Evolutionary conservation across 2,888 invertebrate genomes (phyloP), one percentile per base, ranked within the genome.

Genomic region (Andrena bucephala): DNA sequence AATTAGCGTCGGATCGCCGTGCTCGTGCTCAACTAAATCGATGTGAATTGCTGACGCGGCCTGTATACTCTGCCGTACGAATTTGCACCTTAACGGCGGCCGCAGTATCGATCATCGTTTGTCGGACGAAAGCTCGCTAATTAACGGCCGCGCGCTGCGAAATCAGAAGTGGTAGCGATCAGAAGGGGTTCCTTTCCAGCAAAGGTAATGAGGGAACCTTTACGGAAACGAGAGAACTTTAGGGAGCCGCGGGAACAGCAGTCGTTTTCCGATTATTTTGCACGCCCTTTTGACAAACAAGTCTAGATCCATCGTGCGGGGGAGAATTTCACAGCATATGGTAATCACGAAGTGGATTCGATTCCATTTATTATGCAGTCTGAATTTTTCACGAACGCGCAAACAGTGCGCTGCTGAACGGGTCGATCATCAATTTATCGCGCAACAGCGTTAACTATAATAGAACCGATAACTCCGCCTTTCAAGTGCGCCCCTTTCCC

Each of bases 1-100:
- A 87, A 87, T 87, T 87, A 87, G 85, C 71, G 81, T 70, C 27
- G 77, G 75, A 81, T 86, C 81, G 85, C 16, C 65, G 68, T 63
- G 54, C 60, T 59, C 29, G 60, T 42, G 52, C 42, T 20, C 57
- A 67, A 81, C 62, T 76, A 68, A 86, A 84, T 80, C 82, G 86
- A 78, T 81, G 74, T 62, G 76, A 57, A 70, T 50, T 72, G 87
- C 87, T 86, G 87, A 86, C 81, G 81, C 78, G 63, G 73, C 50
- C 36, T 54, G 13, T 86, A 69, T 67, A 29, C n/a, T 24, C 10
- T 8, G 33, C 42, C 48, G 33, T 20, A 29, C 80, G 63, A 77
- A 82, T 84, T 77, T 72, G 48, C 77, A 66, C 81, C 79, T 72
- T 79, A 77, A 57, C 57, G 16, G n/a, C 33, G 33, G 27, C 4